Evolutionary conservation across 2,888 invertebrate genomes (phyloP), one percentile per base, ranked within the genome.

Genomic region (Metallyticus violacea): DNA sequence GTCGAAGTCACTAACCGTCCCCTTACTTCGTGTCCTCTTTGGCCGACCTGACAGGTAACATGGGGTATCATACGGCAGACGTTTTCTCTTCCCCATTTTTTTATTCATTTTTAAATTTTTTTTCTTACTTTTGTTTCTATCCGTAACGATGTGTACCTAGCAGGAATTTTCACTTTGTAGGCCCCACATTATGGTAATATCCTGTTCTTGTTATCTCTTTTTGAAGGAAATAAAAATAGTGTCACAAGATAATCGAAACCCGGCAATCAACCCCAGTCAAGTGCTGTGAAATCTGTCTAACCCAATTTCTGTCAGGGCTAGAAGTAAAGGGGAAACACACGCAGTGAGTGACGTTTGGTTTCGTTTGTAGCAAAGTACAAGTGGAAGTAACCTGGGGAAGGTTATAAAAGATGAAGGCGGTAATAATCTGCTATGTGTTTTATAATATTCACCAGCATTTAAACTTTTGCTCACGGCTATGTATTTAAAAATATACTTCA

Each of bases 231-330:
- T 62, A 62, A 62, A 62, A 62, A 62, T 62, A 62, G 40, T 62
- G 40, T 62, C 29, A 81, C 30, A 25, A 30, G 30, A 30, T n/a
- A 26, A 81, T 5, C 81, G 40, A 40, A 40, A 25, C 82, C 40
- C 6, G 27, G 82, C 76, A 82, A 82, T 82, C 82, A 82, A 82
- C 82, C 76, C 62, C 9, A 82, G 40, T 62, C 26, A 76, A 27
- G 76, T 81, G 62, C 82, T 82, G 82, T 82, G 82, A 82, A 82
- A 26, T 26, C 26, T 76, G 82, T 82, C 82, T 62, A 76, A 40
- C 29, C 7, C 7, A 40, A 40, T 82, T 82, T 82, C 15, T 76
- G 27, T 82, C 82, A 76, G 4, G 9, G 15, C 4, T 62, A 62
- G 15, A 62, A 62, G 40, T 15, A 9, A 62, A 15, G 40, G 40